Percentiles rank a stretch among this genome's conserved stretches.
phyloP scores from a whole-genome alignment of 64 coral and sea anemone species.

The Actinia tenebrosa region DNA sequence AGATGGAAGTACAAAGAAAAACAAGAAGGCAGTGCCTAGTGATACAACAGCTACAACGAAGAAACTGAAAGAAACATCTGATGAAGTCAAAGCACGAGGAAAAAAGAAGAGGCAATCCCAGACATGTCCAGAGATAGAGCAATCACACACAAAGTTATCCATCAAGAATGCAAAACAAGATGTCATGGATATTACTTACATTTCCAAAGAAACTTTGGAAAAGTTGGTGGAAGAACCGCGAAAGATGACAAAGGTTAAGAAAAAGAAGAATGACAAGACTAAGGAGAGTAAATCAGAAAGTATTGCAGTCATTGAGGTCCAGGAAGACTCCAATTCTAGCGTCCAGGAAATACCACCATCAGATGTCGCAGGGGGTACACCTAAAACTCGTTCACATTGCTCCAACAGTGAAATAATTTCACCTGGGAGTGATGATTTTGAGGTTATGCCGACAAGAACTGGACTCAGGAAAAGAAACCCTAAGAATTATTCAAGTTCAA shows the following conservation, averaged over 20 bases:
- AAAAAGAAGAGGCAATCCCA: not conserved
- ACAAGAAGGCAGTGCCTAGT: not conserved
- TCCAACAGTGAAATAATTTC: not conserved
- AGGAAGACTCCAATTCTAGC: slow-evolving; percentile 4
- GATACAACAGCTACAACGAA: not conserved
- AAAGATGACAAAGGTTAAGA: slow-evolving; percentile 19
- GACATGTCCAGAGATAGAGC: not conserved
- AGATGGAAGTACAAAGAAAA: not conserved
- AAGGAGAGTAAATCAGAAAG: too few species aligned
- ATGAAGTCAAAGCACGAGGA: not conserved
- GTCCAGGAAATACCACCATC: not conserved
- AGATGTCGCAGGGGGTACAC: not conserved
- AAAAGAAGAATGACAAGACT: slow-evolving; percentile 10
- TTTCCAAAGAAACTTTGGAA: not conserved
- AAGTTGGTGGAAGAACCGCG: not conserved
- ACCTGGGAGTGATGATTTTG: slow-evolving; percentile 24
- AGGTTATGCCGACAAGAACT: not conserved
- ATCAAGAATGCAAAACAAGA: not conserved
- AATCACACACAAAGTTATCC: not conserved
- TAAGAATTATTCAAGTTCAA: not conserved
- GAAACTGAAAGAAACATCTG: not conserved
- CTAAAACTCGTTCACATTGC: not conserved
- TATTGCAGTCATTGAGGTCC: not conserved
- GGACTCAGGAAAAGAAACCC: slow-evolving; percentile 12
- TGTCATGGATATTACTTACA: not conserved